phyloP scores from a whole-genome alignment of 2,888 invertebrate genomes.

The Rhimphoctona megacephalus region DNA sequence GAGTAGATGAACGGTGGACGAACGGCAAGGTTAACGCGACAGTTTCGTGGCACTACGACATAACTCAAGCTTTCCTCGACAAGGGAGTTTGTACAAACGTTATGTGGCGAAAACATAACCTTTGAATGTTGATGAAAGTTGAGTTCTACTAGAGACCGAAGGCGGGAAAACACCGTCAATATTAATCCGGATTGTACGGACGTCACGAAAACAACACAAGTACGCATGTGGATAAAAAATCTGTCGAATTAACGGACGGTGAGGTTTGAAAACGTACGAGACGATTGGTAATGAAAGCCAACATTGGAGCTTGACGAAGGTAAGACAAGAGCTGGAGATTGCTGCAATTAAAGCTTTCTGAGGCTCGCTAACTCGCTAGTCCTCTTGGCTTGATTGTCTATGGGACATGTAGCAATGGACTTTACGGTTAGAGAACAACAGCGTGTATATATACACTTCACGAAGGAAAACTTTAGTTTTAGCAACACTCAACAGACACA shows the following conservation, averaged over 20 bases:
- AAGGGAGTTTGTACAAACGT: constrained; percentile 3
- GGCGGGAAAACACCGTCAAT: constrained; percentile 35
- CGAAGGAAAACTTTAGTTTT: constrained; percentile 63
- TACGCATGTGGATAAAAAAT: constrained; percentile 54
- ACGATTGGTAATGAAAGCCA: constrained; percentile 58
- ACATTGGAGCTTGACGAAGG: constrained; percentile 66
- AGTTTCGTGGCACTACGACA: constrained; percentile 61
- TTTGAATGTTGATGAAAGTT: constrained; percentile 47
- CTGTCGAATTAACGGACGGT: constrained; percentile 19
- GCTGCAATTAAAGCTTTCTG: constrained; percentile 72
- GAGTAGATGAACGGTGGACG: background rate
- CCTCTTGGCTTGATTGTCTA: constrained; percentile 73
- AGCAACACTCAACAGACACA: constrained; percentile 38
- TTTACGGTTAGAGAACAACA: constrained; percentile 25
- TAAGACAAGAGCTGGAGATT: constrained; percentile 59
- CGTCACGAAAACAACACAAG: background rate
- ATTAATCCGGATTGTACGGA: constrained; percentile 52
- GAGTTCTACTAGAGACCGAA: background rate
- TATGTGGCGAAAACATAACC: constrained; percentile 23
- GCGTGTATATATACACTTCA: constrained; percentile 7
- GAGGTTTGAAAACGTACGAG: background rate
- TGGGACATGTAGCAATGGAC: constrained; percentile 55
- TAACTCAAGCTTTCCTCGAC: constrained; percentile 53
- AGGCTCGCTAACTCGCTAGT: constrained; percentile 73
- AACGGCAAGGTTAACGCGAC: constrained; percentile 59